Conservation (phyloP, 2,113 vertebrate genomes). For the Antechinus stuartii region DNA sequence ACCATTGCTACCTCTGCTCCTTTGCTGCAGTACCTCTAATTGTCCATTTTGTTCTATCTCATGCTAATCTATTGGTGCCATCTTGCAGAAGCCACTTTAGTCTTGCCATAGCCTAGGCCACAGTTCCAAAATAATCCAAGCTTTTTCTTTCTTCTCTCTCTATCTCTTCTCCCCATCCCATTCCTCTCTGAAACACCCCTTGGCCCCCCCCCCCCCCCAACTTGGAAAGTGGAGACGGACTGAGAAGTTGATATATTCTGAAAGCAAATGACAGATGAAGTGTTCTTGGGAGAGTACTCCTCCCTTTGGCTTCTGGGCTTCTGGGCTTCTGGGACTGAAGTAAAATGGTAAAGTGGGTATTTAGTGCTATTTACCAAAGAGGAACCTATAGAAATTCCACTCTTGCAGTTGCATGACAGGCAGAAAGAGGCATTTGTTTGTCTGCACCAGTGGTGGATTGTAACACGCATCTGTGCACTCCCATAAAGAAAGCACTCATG, state of each 20-base stretch:
- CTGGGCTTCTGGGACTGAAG: background rate
- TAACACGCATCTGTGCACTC: slow-evolving; percentile 34
- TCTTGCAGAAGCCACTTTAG: background rate
- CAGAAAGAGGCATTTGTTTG: slow-evolving; percentile 38
- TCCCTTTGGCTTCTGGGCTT: background rate
- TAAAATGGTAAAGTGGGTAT: slow-evolving; percentile 8
- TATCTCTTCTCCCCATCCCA: background rate
- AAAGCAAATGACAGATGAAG: background rate
- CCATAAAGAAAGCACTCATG: slow-evolving; percentile 38
- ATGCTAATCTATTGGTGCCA: background rate
- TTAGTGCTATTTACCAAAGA: slow-evolving; percentile 5
- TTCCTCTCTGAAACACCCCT: background rate
- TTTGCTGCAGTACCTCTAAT: background rate
- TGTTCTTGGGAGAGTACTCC: background rate
- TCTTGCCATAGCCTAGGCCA: background rate
- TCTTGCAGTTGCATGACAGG: slow-evolving; percentile 4
- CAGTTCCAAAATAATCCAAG: background rate
- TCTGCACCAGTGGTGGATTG: slow-evolving; percentile 10
- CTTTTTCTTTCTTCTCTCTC: background rate
- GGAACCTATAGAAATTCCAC: slow-evolving; percentile 54
- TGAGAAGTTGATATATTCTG: background rate
- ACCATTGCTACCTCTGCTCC: background rate
- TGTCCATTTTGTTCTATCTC: background rate
- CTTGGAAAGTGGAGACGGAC: background rate
- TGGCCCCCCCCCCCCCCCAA: too few species aligned